Conservation (phyloP, 2,888 invertebrate species). For the Schrankia costaestrigalis region DNA sequence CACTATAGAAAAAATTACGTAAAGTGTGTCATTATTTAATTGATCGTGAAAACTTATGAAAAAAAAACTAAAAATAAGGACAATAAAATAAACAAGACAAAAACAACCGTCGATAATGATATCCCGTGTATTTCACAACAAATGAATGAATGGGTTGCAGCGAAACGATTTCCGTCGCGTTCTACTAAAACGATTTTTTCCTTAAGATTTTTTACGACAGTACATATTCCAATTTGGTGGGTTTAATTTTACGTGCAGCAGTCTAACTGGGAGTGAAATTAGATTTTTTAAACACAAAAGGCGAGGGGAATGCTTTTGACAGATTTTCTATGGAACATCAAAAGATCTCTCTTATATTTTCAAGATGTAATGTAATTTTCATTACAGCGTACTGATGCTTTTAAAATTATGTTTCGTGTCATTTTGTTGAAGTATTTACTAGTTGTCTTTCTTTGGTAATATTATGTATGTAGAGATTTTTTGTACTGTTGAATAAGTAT, state of each 20-base stretch:
- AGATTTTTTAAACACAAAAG: slow-evolving; percentile 15
- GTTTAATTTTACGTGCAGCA: slow-evolving; percentile 30
- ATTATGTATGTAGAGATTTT: no score
- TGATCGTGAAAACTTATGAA: no score
- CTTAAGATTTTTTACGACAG: slow-evolving; percentile 35
- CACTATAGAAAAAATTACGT: no score
- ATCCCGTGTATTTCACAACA: slow-evolving; percentile 19
- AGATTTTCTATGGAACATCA: slow-evolving; percentile 8
- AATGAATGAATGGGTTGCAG: slow-evolving; percentile 42
- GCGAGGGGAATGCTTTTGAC: slow-evolving; percentile 9
- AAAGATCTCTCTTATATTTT: no score
- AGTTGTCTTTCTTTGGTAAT: no score
- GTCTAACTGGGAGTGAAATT: slow-evolving; percentile 25
- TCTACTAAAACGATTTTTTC: slow-evolving; percentile 31
- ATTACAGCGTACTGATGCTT: no score
- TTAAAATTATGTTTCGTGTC: no score
- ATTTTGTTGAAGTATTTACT: no score
- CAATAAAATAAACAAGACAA: not conserved
- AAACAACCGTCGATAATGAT: not conserved
- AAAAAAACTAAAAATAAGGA: no score
- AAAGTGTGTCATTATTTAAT: no score
- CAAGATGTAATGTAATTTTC: no score
- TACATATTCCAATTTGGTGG: slow-evolving; percentile 28
- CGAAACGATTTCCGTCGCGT: slow-evolving; percentile 38
- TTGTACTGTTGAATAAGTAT: no score